phyloP scores from a whole-genome alignment of 37 sponge, comb jelly and placozoan species.

The Beroe forskalii region DNA sequence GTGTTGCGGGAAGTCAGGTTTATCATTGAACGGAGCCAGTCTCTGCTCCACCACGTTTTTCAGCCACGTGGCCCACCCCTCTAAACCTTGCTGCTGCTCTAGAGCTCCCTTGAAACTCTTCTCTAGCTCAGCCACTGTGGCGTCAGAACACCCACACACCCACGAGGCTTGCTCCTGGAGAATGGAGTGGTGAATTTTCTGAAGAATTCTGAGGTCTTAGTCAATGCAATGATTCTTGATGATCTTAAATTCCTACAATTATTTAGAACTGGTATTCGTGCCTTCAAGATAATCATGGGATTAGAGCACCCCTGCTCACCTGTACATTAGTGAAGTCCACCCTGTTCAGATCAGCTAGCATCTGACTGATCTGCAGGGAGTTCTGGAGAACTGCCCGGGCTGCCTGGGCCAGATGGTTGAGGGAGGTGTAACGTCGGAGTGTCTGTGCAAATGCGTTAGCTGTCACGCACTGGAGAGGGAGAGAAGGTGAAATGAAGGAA shows the following conservation, averaged over 20 bases:
- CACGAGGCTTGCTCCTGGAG: slow-evolving; percentile 95
- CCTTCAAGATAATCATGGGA: too few relatives aligned
- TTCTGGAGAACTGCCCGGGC: slow-evolving; percentile 98
- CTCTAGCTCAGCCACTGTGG: slow-evolving; percentile 78
- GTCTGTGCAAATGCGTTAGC: slow-evolving; percentile 96
- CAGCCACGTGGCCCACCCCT: slow-evolving; percentile 95
- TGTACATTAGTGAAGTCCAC: slow-evolving; percentile 98
- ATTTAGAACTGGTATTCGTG: too few relatives aligned
- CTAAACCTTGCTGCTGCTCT: slow-evolving; percentile 82
- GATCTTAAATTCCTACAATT: too few relatives aligned
- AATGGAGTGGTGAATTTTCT: neutral
- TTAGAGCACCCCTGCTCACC: too few relatives aligned
- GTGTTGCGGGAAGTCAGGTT: slow-evolving; percentile 75
- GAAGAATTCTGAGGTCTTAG: too few relatives aligned
- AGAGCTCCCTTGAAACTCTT: slow-evolving; percentile 91
- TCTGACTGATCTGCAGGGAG: slow-evolving; percentile 88
- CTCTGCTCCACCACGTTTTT: slow-evolving; percentile 80
- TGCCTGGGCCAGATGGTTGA: slow-evolving; percentile 98
- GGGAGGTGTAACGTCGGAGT: slow-evolving; percentile 95
- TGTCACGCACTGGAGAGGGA: slow-evolving; percentile 66
- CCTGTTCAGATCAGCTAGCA: slow-evolving; percentile 90
- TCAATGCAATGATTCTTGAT: too few relatives aligned
- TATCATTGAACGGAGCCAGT: slow-evolving; percentile 73
- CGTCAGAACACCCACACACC: slow-evolving; percentile 99
- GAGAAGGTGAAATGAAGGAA: too few relatives aligned